These are phyloP conservation scores for Tenthredo scrophulariae DNA, from an alignment of 2,888 invertebrate genomes.

Conservation along the genomic window DNA sequence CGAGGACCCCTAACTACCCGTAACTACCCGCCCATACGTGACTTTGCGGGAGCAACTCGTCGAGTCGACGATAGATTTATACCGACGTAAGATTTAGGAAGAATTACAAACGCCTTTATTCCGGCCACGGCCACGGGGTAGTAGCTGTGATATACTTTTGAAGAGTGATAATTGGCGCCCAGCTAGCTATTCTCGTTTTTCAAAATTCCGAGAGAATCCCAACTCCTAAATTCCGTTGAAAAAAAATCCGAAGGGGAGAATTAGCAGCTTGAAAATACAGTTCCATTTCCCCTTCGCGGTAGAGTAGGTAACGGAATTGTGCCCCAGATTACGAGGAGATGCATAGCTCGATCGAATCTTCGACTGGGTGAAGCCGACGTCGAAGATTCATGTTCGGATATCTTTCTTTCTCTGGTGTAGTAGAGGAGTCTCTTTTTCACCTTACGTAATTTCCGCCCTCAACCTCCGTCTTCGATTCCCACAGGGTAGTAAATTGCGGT, in stretches of 20 bases:
- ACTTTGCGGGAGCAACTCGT: constrained; percentile 52
- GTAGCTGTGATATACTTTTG: not conserved
- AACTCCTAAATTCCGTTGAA: not conserved
- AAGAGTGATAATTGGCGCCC: not conserved
- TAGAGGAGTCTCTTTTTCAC: constrained; percentile 35
- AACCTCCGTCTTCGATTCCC: constrained; percentile 21
- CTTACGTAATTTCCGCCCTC: constrained; percentile 35
- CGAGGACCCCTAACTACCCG: constrained; percentile 49
- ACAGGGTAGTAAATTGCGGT: constrained; percentile 40
- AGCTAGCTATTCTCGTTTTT: not conserved
- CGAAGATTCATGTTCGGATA: constrained; percentile 43
- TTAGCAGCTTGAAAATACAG: not conserved
- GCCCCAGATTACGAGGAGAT: constrained; percentile 38
- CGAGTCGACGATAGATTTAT: constrained; percentile 55
- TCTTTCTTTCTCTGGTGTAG: constrained; percentile 18
- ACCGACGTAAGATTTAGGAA: constrained; percentile 44
- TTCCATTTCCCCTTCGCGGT: not conserved
- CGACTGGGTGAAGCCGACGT: constrained; percentile 1
- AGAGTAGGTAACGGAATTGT: constrained; percentile 5
- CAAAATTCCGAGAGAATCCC: not conserved
- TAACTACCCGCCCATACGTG: constrained; percentile 55
- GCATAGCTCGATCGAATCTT: constrained; percentile 26
- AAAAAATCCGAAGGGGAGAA: not conserved
- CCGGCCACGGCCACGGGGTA: not conserved
- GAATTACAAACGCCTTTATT: constrained; percentile 40